Conservation (phyloP, 2,888 invertebrate species). For the Scelioninae gen. 2 region DNA sequence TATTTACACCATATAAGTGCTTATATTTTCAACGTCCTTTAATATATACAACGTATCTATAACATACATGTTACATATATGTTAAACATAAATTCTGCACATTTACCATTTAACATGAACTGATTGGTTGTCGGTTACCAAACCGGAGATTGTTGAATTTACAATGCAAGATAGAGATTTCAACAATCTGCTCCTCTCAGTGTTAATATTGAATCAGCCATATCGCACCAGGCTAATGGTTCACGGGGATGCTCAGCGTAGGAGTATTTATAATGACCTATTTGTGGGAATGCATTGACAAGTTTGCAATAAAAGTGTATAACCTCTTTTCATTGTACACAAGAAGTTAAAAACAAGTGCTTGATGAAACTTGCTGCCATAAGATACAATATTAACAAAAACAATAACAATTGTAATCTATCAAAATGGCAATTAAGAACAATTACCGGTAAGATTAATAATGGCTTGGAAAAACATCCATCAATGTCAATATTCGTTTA, state of each 20-base stretch:
- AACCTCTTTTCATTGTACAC: constrained; percentile 23
- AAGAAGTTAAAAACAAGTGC: constrained; percentile 28
- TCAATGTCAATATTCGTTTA: constrained; percentile 33
- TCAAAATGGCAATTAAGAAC: constrained; percentile 33
- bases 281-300: constrained; percentile 25
- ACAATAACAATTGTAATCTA: constrained; percentile 21
- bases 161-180: too few species aligned
- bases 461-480: constrained; percentile 25
- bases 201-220: too few species aligned
- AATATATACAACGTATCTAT: too few species aligned
- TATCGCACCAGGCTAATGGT: too few species aligned
- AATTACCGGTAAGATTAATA: constrained; percentile 25
- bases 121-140: too few species aligned
- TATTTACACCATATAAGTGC: too few species aligned
- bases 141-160: too few species aligned
- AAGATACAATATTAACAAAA: constrained; percentile 14
- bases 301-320: constrained; percentile 30
- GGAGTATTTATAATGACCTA: constrained; percentile 31
- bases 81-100: too few species aligned
- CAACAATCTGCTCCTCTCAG: too few species aligned
- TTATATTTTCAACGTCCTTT: too few species aligned
- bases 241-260: constrained; percentile 1
- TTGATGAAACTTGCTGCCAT: constrained; percentile 29
- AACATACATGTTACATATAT: too few species aligned
- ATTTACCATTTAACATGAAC: too few species aligned